A percentile compares a stretch with the other conserved stretches of the same genome.
Evolutionary conservation across 2,797 vertebrate species (phyloP).

Genomic region (Myripristis jacobus): DNA sequence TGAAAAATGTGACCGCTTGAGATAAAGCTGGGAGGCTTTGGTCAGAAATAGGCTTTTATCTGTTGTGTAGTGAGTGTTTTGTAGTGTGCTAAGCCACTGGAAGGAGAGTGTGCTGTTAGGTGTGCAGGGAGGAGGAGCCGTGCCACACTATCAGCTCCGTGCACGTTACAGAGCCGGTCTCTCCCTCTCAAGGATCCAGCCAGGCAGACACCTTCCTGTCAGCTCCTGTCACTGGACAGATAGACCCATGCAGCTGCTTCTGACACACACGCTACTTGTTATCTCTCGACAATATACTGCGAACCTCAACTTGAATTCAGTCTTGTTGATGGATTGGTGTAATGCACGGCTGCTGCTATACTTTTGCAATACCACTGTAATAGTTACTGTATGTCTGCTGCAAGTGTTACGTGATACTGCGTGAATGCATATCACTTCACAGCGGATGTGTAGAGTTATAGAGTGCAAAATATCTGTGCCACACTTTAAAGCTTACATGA

Average conservation of each 20-base stretch:
- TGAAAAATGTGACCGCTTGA: constrained; percentile 15
- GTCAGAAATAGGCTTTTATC: constrained; percentile 28
- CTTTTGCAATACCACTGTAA: neutral
- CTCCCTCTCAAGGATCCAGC: neutral
- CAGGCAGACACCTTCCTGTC: constrained; percentile 32
- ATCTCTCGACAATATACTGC: constrained; percentile 11
- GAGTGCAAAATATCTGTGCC: neutral
- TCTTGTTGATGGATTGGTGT: constrained; percentile 2
- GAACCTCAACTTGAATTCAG: constrained; percentile 26
- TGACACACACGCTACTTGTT: neutral
- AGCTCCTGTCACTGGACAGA: constrained; percentile 37
- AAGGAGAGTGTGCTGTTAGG: neutral
- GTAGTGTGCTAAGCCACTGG: neutral
- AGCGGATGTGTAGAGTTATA: constrained; percentile 1
- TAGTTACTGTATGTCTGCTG: too few species aligned
- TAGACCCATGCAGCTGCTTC: constrained; percentile 23
- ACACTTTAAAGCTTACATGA: neutral
- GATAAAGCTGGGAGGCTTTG: constrained; percentile 28
- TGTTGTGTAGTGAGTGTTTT: constrained; percentile 16
- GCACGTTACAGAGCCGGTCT: constrained; percentile 24
- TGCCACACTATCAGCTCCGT: constrained; percentile 44
- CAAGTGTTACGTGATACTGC: too few species aligned
- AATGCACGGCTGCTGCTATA: neutral
- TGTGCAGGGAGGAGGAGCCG: constrained; percentile 33
- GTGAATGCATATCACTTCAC: neutral